These are phyloP conservation scores for Branchipolynoe longqiensis DNA, from an alignment of 2,888 invertebrate species.

Conservation along the genomic window DNA sequence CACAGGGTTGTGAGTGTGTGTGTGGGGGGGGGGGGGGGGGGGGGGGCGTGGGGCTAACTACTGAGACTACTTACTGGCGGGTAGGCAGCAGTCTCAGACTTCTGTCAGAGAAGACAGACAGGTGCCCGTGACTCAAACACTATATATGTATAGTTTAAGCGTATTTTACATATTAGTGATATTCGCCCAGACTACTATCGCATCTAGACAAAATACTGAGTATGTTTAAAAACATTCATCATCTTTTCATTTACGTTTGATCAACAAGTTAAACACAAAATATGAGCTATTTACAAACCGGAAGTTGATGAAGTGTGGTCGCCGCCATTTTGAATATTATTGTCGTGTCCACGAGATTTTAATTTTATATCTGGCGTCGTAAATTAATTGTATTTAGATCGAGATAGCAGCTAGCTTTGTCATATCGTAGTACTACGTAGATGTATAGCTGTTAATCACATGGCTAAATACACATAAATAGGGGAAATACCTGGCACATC, in stretches of 20 bases:
- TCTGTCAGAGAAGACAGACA: too few species aligned
- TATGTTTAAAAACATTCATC: too few species aligned
- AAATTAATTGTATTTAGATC: background rate
- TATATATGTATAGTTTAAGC: too few species aligned
- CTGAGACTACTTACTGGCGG: too few species aligned
- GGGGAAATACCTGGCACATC: slow-evolving; percentile 60
- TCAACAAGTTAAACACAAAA: slow-evolving; percentile 71
- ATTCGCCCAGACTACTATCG: too few species aligned
- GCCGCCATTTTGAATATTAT: slow-evolving; percentile 40
- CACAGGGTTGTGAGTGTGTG: too few species aligned
- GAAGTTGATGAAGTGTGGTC: background rate
- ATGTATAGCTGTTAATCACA: background rate
- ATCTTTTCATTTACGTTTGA: slow-evolving; percentile 77
- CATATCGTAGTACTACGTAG: background rate
- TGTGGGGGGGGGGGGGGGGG: too few species aligned
- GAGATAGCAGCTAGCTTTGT: background rate
- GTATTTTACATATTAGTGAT: too few species aligned
- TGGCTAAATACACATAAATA: background rate
- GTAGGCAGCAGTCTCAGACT: too few species aligned
- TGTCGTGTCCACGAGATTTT: slow-evolving; percentile 32
- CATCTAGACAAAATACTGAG: too few species aligned
- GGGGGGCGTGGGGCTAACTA: too few species aligned
- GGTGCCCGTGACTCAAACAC: too few species aligned
- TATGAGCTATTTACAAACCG: background rate
- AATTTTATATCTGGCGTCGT: background rate